A percentile compares a stretch with the other conserved stretches of the same genome.
phyloP scores from a whole-genome alignment of 2,797 vertebrate species.

The Echiichthys vipera region DNA sequence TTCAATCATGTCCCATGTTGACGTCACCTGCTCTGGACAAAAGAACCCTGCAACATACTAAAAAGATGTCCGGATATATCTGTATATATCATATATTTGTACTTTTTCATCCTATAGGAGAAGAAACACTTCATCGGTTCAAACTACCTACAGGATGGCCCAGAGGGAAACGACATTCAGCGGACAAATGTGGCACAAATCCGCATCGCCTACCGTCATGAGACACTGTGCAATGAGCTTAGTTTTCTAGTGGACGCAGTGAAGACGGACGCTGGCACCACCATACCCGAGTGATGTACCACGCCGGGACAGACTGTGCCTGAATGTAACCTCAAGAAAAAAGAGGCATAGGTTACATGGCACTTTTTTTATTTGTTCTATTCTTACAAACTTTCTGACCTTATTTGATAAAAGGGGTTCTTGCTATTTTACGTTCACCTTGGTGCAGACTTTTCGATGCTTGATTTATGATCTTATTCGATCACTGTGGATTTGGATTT shows the following conservation, averaged over 20 bases:
- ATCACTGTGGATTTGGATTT: neutral
- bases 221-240: constrained; percentile 95
- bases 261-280: constrained; percentile 82
- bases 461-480: no score
- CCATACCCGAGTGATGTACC: constrained; percentile 51
- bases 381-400: neutral
- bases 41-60: neutral
- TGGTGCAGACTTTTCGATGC: no score
- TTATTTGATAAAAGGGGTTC: neutral
- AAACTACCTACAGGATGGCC: constrained; percentile 93
- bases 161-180: constrained; percentile 93
- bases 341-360: neutral
- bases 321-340: neutral
- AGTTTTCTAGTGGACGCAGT: constrained; percentile 94
- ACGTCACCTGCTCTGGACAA: neutral
- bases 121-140: constrained; percentile 94
- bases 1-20: neutral
- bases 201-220: constrained; percentile 94
- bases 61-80: neutral
- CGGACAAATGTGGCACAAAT: constrained; percentile 97
- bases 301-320: neutral
- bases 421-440: neutral
- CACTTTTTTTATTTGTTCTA: neutral
- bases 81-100: neutral
- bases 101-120: constrained; percentile 81